Base-by-base conservation (phyloP, 2,113 vertebrate genomes). In the Gasterosteus nipponicus region DNA sequence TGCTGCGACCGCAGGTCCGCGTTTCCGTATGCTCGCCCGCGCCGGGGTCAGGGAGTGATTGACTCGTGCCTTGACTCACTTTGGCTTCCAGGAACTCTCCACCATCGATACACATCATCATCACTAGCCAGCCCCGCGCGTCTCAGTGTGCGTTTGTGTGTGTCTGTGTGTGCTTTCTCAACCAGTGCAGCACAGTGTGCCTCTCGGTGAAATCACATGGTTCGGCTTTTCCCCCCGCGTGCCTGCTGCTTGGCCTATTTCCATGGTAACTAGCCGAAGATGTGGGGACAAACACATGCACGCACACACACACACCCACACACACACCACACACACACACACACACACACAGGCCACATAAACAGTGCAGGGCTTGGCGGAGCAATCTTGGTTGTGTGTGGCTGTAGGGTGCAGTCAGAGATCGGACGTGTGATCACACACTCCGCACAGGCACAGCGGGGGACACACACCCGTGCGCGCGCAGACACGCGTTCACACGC, bases 161-260 rank as follows among this genome's bases (percentile, higher is more conserved):
- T 73, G 84, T 77, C 2, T 57, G 74, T 65, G 73, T 51, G 38
- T 51, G 38, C 56, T 68, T 63, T 81, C 66, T 85, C 67, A 75
- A 82, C 77, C 73, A 82, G 84, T 86, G 87, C 86, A 72, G 82
- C 81, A 89, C 74, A 87, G 85, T 85, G 86, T 91, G 84, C 87
- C 66, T 89, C 62, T 91, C 80, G 73, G 83, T 77, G 68, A 86
- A 86, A 90, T 91, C 92, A 93, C 90, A 93, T 90, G 90, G 85
- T 89, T 87, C 80, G 63, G 91, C 89, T 93, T 93, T 91, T 86
- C 86, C 87, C 90, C 22, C 89, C 77, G 67, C 82, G 87, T 92
- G 91, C 87, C 81, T 92, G 85, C 89, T 83, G 90, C 91, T 93
- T 92, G 91, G 91, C 90, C 91, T 89, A 91, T 93, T 91, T 92